Base-by-base conservation (phyloP, 2,113 vertebrate species). In the Nyctibius bracteatus region DNA sequence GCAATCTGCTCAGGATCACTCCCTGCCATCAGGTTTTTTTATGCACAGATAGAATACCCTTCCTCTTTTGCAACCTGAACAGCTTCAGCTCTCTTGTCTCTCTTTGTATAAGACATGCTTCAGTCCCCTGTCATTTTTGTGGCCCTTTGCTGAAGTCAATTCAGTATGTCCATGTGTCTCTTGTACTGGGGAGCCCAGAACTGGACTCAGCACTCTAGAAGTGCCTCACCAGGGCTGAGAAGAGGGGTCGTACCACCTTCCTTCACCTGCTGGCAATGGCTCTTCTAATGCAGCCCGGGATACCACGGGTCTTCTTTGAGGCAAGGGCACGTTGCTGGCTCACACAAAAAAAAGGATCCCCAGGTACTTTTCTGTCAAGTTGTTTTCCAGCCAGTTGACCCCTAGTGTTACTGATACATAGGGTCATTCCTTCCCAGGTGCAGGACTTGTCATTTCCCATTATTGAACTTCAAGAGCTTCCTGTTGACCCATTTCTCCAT, bases 271-370 rank as follows among this genome's bases (percentile, higher is more conserved):
- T 65, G 37, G 27, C 7, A 70, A 44, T 0, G 0, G 2, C 17
- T 47, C 6, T 55, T 12, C 22, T 28, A 68, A 68, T 28, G 23
- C 7, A 35, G 16, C 10, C 31, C 12, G 49, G 15, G 22, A 37
- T 33, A 55, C 10, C 1, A 1, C 9, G 35, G 4, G 11, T 31
- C 14, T 51, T 41, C n/a, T 72, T 46, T 61, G 12, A 41, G 12
- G 44, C 10, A 44, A 41, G 19, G 5, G 9, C 12, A 44, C 24
- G 22, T n/a, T 65, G 21, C 6, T 78, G 14, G 9, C 6, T 78
- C 15, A 25, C 17, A 9, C 0, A 7, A 28, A 37, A 28, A 37
- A 21, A 30, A 31, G 3, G 5, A 61, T 17, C 1, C 0, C 2
- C 3, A 37, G 15, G 11, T 31, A 16, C 8, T 41, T 55, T 70